Base-by-base conservation (phyloP, 92 coral and sea anemone species). In the Virgularia gustaviana region DNA sequence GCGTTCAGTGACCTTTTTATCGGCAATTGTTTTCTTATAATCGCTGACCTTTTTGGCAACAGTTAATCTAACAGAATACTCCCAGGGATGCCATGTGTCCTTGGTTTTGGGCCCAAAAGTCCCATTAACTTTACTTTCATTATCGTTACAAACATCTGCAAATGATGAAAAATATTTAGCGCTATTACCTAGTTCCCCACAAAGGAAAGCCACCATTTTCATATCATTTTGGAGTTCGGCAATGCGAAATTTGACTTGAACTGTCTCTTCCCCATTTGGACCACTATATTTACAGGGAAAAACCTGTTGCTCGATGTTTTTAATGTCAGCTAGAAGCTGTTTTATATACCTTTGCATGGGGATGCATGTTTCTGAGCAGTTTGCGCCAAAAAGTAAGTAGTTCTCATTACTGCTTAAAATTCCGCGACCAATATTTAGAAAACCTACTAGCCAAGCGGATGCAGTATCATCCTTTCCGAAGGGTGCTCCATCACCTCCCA, bases 191-290 rank as follows among this genome's bases (percentile, higher is more conserved):
- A 79, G 45, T 47, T 79, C 84, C 24, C 79, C 84, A 59, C 44
- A 25, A 0, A 79, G 36, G 37, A 79, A 79, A 0, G 84, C 84
- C 28, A 79, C 15, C 73, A 79, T 79, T 35, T 79, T 79, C 78
- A 79, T 79, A 49, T 80, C 79, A 55, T 80, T 73, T n/a, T 79
- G 79, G 22, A 80, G 56, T 42, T 80, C 85, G 4, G 57, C 73
- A 1, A 80, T 33, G 36, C 43, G 37, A 56, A 80, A 80, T 65
- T 73, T 80, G 9, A 80, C 66, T 47, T 63, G 62, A 37, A 71
- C 61, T 36, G 65, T 59, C 19, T 15, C 22, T 44, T 59, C 43
- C 5, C 65, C 65, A 9, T 45, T 23, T 16, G 49, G 32, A n/a
- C 63, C 73, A 76, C 35, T 42, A 57, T 33, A 35, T 18, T 23